These are phyloP conservation scores for Grus americana DNA, from an alignment of 2,113 vertebrate species.

Conservation along the genomic window DNA sequence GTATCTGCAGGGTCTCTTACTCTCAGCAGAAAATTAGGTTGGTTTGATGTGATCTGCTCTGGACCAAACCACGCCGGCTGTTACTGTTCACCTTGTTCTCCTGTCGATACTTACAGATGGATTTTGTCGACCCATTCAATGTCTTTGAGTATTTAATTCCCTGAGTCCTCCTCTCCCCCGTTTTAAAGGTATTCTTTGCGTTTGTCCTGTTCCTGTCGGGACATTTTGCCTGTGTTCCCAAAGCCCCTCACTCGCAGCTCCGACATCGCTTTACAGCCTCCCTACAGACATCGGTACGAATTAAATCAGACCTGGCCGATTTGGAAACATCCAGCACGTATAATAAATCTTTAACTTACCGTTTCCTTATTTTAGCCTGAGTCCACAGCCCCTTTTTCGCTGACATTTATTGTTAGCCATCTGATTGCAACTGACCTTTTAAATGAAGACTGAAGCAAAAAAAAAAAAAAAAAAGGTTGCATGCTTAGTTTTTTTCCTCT, in stretches of 20 bases:
- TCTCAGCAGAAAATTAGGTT: background rate
- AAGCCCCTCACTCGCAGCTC: background rate
- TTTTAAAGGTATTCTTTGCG: background rate
- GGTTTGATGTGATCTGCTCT: background rate
- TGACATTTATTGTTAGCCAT: background rate
- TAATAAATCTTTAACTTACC: background rate
- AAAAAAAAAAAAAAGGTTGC: background rate
- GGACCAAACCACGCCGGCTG: background rate
- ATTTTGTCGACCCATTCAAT: background rate
- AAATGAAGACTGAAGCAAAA: background rate
- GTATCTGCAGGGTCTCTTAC: rapidly evolving
- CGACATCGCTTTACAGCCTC: rapidly evolving
- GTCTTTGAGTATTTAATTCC: background rate
- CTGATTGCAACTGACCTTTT: conserved; percentile 1
- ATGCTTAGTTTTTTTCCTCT: background rate
- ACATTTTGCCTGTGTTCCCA: background rate
- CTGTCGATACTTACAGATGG: background rate
- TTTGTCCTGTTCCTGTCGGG: background rate
- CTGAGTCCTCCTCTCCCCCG: rapidly evolving
- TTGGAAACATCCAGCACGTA: rapidly evolving
- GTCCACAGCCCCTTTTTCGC: background rate
- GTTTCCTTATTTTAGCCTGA: background rate
- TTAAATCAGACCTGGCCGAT: rapidly evolving
- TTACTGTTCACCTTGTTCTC: background rate
- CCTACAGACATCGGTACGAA: rapidly evolving